A percentile compares a stretch with the other conserved stretches of the same genome.
Evolutionary conservation across 2,113 vertebrate genomes (phyloP).

Genomic region (Eolophus roseicapilla): DNA sequence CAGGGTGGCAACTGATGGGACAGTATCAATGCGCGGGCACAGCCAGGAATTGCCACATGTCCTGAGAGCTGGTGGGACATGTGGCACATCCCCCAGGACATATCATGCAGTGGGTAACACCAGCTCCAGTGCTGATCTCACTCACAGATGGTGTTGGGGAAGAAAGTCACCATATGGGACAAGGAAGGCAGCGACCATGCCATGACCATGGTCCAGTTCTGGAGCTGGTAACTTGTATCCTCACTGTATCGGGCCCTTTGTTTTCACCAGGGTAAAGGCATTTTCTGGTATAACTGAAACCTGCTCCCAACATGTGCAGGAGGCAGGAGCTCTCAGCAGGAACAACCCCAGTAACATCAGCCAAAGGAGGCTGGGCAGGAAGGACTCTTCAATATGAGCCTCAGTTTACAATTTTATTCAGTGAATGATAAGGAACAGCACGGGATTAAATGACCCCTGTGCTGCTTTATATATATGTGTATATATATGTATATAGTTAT

Average conservation of each 20-base stretch:
- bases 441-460: accelerated
- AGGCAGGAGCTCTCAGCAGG: not conserved
- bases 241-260: not conserved
- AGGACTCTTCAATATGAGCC: accelerated
- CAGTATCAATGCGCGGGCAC: not conserved
- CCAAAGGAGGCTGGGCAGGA: not conserved
- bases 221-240: accelerated
- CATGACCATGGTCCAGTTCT: accelerated
- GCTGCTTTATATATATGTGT: not conserved
- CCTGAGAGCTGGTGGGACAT: not conserved
- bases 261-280: not conserved
- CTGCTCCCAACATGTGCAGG: not conserved
- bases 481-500: too few relatives aligned
- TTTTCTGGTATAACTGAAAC: not conserved
- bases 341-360: not conserved
- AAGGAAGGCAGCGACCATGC: not conserved
- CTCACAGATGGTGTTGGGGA: accelerated
- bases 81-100: accelerated
- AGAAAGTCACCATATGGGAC: accelerated
- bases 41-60: accelerated
- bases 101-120: not conserved
- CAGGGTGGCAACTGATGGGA: not conserved
- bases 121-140: not conserved
- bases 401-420: accelerated
- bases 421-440: not conserved